Percentiles rank a stretch among this genome's conserved stretches.
These are phyloP conservation scores for Pediacus dermestoides DNA, from an alignment of 2,888 invertebrate genomes.

Conservation along the genomic window DNA sequence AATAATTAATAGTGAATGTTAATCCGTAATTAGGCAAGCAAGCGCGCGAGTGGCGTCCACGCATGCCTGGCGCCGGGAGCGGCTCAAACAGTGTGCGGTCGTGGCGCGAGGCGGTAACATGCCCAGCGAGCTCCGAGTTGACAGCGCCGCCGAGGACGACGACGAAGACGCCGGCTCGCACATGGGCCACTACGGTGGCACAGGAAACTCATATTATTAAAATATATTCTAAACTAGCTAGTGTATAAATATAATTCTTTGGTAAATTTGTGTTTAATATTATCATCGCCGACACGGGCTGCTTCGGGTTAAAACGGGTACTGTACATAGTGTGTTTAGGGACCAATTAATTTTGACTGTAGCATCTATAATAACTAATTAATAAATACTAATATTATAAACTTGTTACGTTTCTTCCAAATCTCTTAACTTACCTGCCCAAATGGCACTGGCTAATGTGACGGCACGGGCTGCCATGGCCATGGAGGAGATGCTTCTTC, in stretches of 20 bases:
- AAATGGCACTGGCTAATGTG: constrained; percentile 49
- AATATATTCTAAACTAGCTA: constrained; percentile 41
- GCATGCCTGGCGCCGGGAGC: constrained; percentile 46
- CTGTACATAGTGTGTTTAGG: constrained; percentile 50
- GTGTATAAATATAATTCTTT: constrained; percentile 35
- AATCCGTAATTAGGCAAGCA: constrained; percentile 22
- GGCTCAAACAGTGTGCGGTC: constrained; percentile 49
- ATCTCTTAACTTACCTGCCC: no score
- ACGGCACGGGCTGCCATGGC: constrained; percentile 58
- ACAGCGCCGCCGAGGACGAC: constrained; percentile 43
- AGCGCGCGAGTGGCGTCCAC: constrained; percentile 24
- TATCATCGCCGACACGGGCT: constrained; percentile 42
- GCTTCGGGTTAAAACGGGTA: constrained; percentile 50
- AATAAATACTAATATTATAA: no score
- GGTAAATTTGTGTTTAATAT: constrained; percentile 41
- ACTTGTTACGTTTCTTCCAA: constrained; percentile 8
- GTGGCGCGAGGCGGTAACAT: constrained; percentile 49
- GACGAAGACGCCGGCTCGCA: constrained; percentile 41
- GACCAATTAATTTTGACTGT: constrained; percentile 45
- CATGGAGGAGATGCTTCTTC: constrained; percentile 57
- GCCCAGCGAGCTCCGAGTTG: constrained; percentile 44
- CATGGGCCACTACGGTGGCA: constrained; percentile 36
- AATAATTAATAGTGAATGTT: constrained; percentile 22
- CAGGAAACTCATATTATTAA: not conserved
- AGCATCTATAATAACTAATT: no score